Evolutionary conservation across 2,888 invertebrate genomes (phyloP).

Genomic region (Cerastoderma edule): DNA sequence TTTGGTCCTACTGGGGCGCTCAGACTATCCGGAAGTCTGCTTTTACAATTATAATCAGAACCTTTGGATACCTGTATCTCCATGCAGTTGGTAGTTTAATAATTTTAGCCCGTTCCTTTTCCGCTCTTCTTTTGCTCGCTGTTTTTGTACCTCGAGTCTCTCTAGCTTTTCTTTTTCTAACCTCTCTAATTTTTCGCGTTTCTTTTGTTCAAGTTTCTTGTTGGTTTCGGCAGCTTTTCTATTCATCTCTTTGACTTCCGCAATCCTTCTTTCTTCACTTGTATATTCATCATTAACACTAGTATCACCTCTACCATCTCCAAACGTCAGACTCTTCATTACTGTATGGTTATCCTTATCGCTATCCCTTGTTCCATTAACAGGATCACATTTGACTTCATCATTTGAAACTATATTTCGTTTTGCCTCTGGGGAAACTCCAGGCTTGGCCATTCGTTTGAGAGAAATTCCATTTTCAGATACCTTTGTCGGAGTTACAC

Average conservation of each 20-base stretch:
- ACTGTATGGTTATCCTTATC: not conserved
- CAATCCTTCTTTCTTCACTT: not conserved
- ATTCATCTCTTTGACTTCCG: slow-evolving; percentile 19
- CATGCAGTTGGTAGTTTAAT: slow-evolving; percentile 47
- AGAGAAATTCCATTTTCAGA: slow-evolving; percentile 41
- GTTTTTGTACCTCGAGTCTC: slow-evolving; percentile 27
- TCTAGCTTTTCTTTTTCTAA: slow-evolving; percentile 27
- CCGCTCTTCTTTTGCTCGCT: slow-evolving; percentile 34
- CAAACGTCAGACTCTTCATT: slow-evolving; percentile 19
- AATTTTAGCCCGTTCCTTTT: slow-evolving; percentile 50
- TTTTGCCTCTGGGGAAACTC: slow-evolving; percentile 67
- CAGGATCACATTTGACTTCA: not conserved
- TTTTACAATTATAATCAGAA: too few species aligned
- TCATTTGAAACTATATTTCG: slow-evolving; percentile 29
- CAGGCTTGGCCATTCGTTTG: slow-evolving; percentile 69
- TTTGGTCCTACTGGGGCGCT: too few species aligned
- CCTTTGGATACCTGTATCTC: slow-evolving; percentile 31
- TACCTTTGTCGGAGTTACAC: slow-evolving; percentile 52
- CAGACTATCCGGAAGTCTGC: too few species aligned
- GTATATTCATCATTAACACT: not conserved
- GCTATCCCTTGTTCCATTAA: not conserved
- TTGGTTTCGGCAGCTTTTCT: slow-evolving; percentile 19
- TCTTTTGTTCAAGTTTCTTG: slow-evolving; percentile 18
- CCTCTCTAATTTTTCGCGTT: slow-evolving; percentile 26
- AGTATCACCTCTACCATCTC: not conserved